Percentiles rank a stretch among this genome's conserved stretches.
Conservation (phyloP, 2,888 invertebrate species). For the Plagiodera versicolora region DNA sequence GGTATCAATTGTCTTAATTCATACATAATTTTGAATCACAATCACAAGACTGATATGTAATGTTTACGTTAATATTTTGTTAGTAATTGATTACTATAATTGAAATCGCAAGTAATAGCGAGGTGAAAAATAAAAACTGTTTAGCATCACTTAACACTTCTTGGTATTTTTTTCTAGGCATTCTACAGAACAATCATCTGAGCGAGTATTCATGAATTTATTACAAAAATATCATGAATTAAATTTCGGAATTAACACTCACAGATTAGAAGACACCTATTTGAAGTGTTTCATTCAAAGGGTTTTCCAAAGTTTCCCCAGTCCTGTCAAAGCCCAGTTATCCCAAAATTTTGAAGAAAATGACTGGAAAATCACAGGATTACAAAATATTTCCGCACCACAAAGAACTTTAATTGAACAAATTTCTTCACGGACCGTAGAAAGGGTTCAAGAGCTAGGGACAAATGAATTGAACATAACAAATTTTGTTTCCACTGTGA, state of each 20-base stretch:
- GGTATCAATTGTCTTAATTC: too few species aligned
- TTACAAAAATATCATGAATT: constrained; percentile 29
- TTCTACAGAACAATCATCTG: constrained; percentile 17
- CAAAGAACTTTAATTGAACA: constrained; percentile 14
- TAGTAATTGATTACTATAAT: neutral
- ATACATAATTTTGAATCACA: neutral
- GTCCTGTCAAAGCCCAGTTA: constrained; percentile 13
- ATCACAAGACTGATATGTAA: neutral
- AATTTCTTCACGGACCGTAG: constrained; percentile 11
- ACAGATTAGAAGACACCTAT: constrained; percentile 34
- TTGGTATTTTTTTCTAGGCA: constrained; percentile 27
- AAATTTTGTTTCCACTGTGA: constrained; percentile 20
- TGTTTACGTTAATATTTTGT: neutral
- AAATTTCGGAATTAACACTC: constrained; percentile 32
- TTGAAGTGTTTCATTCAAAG: constrained; percentile 36
- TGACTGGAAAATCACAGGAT: constrained; percentile 25
- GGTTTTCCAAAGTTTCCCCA: constrained; percentile 31
- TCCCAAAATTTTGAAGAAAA: neutral
- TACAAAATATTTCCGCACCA: constrained; percentile 16
- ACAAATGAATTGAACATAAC: constrained; percentile 14
- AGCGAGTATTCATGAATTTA: constrained; percentile 23
- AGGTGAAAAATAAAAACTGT: neutral
- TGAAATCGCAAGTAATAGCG: neutral
- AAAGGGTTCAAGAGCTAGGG: constrained; percentile 14
- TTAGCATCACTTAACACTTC: neutral